These are phyloP conservation scores for Dreissena polymorpha DNA, from an alignment of 1,140 invertebrate species.

Conservation along the genomic window DNA sequence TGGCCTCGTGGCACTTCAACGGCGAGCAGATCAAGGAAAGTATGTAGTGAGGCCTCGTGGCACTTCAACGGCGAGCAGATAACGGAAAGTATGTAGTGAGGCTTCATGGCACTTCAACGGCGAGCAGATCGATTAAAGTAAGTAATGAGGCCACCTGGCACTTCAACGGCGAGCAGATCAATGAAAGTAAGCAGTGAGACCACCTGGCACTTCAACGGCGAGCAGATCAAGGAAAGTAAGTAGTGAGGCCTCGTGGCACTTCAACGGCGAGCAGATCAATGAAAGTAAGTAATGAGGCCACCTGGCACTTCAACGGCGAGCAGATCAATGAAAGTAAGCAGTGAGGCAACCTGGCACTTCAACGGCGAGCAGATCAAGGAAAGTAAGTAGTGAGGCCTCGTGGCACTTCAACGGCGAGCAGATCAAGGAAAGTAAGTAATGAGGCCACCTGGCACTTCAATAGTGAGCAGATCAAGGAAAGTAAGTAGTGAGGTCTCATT, in stretches of 20 bases:
- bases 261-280: slow-evolving; percentile 60
- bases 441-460: too few relatives aligned
- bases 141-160: too few relatives aligned
- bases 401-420: slow-evolving; percentile 63
- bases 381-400: too few relatives aligned
- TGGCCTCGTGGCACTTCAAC: too few relatives aligned
- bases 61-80: slow-evolving; percentile 64
- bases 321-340: slow-evolving; percentile 58
- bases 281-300: slow-evolving; percentile 56
- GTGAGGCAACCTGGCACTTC: too few relatives aligned
- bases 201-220: too few relatives aligned
- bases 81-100: slow-evolving; percentile 49
- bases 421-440: slow-evolving; percentile 57
- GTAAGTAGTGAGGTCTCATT: too few relatives aligned
- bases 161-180: slow-evolving; percentile 62
- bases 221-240: slow-evolving; percentile 59
- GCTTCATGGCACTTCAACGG: too few relatives aligned
- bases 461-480: slow-evolving; percentile 58
- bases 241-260: too few relatives aligned
- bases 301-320: too few relatives aligned
- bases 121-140: slow-evolving; percentile 59
- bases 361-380: slow-evolving; percentile 60
- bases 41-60: too few relatives aligned
- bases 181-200: slow-evolving; percentile 55
- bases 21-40: slow-evolving; percentile 60